These are phyloP conservation scores for Odontesthes bonariensis DNA, from an alignment of 2,113 vertebrate species.

Conservation along the genomic window DNA sequence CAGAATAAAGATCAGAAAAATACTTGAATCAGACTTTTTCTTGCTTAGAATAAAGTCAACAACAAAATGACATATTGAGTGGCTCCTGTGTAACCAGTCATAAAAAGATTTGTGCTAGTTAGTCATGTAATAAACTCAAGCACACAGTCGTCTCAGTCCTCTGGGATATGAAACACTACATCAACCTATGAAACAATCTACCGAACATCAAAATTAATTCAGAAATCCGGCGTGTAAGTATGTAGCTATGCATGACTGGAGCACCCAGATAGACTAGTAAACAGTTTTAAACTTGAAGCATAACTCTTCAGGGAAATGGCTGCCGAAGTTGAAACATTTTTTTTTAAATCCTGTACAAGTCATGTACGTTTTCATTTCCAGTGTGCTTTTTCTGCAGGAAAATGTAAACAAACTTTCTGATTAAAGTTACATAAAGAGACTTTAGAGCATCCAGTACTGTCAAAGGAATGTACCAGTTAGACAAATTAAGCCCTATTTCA, in stretches of 20 bases:
- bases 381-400: not conserved
- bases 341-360: slow-evolving; percentile 3
- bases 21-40: not conserved
- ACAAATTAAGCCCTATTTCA: not conserved
- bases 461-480: slow-evolving; percentile 9
- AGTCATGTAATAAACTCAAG: slow-evolving; percentile 66
- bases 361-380: slow-evolving; percentile 29
- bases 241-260: slow-evolving; percentile 61
- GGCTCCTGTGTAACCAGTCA: slow-evolving; percentile 12
- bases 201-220: slow-evolving; percentile 60
- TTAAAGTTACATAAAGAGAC: no score
- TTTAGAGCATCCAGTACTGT: no score
- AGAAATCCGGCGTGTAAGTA: slow-evolving; percentile 34
- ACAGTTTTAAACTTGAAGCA: slow-evolving; percentile 54
- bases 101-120: slow-evolving; percentile 11
- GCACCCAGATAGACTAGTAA: slow-evolving; percentile 36
- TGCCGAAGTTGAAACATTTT: slow-evolving; percentile 7
- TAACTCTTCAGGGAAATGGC: slow-evolving; percentile 48
- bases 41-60: not conserved
- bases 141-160: slow-evolving; percentile 26
- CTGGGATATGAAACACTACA: slow-evolving; percentile 47
- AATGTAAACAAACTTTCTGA: slow-evolving; percentile 22
- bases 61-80: not conserved
- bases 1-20: slow-evolving; percentile 3
- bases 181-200: slow-evolving; percentile 53